Evolutionary conservation across 2,797 vertebrate species (phyloP).

Genomic region (Brachymystax lenok): DNA sequence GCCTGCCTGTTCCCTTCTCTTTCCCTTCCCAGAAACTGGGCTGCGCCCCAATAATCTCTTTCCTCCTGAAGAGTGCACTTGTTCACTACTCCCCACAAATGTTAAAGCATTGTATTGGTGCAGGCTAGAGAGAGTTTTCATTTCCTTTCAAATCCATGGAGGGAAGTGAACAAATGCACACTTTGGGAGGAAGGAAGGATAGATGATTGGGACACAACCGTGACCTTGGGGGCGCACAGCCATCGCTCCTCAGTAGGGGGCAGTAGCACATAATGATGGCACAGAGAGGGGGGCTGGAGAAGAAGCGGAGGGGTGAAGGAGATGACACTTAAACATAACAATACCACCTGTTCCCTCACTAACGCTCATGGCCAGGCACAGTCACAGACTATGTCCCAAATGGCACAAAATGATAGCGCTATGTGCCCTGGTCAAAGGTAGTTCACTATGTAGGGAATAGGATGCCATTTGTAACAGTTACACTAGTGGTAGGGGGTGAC

Average conservation of each 20-base stretch:
- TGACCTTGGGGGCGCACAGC: slow-evolving; percentile 71
- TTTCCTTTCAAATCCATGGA: background rate
- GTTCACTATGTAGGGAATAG: background rate
- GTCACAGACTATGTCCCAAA: background rate
- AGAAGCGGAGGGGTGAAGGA: slow-evolving; percentile 16
- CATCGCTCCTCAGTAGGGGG: slow-evolving; percentile 72
- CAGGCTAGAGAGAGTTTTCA: background rate
- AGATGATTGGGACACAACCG: slow-evolving; percentile 20
- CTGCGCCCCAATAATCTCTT: background rate
- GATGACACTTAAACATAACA: slow-evolving; percentile 70
- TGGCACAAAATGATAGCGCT: background rate
- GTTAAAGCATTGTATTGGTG: background rate
- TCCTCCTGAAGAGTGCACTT: background rate
- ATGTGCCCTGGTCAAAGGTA: background rate
- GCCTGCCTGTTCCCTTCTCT: slow-evolving; percentile 26
- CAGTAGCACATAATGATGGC: slow-evolving; percentile 76
- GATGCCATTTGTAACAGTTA: background rate
- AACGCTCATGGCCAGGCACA: slow-evolving; percentile 17
- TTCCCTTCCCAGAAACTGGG: slow-evolving; percentile 29
- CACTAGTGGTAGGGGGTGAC: slow-evolving; percentile 29
- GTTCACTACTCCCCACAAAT: background rate
- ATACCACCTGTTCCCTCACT: slow-evolving; percentile 49
- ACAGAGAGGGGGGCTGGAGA: slow-evolving; percentile 49
- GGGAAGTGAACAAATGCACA: background rate
- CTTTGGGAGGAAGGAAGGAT: background rate